Evolutionary conservation across 2,888 invertebrate species (phyloP).

Genomic region (Tetragnatha montana): DNA sequence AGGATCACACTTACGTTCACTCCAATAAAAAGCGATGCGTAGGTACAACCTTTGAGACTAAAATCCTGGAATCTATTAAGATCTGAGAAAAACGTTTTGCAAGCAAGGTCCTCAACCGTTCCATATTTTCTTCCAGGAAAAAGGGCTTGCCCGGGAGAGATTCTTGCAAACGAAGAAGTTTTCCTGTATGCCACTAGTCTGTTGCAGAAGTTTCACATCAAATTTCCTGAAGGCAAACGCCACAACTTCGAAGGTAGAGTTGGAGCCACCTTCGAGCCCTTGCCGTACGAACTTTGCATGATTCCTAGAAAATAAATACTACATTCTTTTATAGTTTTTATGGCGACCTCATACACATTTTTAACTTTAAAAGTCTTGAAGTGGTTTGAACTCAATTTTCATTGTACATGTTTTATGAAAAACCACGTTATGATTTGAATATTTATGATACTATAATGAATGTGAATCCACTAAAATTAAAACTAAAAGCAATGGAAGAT

Average conservation of each 20-base stretch:
- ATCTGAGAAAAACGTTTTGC: too few species aligned
- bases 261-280: slow-evolving; percentile 68
- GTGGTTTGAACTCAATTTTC: too few species aligned
- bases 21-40: too few species aligned
- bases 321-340: background rate
- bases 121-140: slow-evolving; percentile 56
- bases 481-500: too few species aligned
- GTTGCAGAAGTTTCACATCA: slow-evolving; percentile 71
- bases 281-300: slow-evolving; percentile 67
- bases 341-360: background rate
- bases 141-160: slow-evolving; percentile 72
- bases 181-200: slow-evolving; percentile 71
- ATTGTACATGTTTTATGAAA: too few species aligned
- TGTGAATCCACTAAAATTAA: background rate
- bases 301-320: slow-evolving; percentile 33
- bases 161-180: slow-evolving; percentile 72
- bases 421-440: too few species aligned
- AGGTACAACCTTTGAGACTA: too few species aligned
- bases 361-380: background rate
- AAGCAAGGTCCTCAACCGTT: background rate
- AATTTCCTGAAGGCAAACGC: slow-evolving; percentile 63
- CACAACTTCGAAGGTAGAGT: slow-evolving; percentile 69
- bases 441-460: too few species aligned
- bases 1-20: too few species aligned
- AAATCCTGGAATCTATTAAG: too few species aligned